A percentile compares a stretch with the other conserved stretches of the same genome.
These are phyloP conservation scores for Urocynchramus pylzowi DNA, from an alignment of 2,113 vertebrate species.

Conservation along the genomic window DNA sequence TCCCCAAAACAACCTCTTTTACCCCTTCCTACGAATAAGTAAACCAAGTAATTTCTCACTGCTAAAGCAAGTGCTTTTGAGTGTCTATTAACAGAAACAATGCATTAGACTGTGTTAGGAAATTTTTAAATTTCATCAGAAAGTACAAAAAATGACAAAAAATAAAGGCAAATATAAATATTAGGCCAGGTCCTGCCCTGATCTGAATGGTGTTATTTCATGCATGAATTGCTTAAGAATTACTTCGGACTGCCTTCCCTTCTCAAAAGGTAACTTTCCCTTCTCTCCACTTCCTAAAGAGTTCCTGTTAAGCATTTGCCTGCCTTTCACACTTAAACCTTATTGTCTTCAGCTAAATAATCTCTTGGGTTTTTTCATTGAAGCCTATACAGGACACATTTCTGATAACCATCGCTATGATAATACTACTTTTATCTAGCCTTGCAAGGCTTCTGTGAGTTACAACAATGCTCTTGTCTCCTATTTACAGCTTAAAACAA, in stretches of 20 bases:
- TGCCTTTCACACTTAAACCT: background rate
- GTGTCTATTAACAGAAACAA: background rate
- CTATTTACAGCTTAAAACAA: background rate
- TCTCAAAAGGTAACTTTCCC: background rate
- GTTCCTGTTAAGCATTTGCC: background rate
- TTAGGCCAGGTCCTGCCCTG: background rate
- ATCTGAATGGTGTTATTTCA: background rate
- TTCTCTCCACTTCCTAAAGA: background rate
- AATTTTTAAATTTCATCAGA: background rate
- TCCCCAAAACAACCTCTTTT: background rate
- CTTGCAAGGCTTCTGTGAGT: background rate
- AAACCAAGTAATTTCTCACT: background rate
- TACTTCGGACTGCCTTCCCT: background rate
- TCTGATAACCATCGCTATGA: background rate
- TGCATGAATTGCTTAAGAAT: background rate
- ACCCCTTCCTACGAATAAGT: background rate
- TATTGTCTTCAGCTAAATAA: background rate
- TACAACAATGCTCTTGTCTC: background rate
- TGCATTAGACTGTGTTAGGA: background rate
- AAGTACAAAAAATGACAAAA: background rate
- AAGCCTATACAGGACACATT: background rate
- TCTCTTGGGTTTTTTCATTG: background rate
- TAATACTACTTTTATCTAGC: background rate
- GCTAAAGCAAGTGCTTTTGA: slow-evolving; percentile 1
- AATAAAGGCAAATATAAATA: background rate